Evolutionary conservation across 2,888 invertebrate genomes (phyloP).

Genomic region (Conops quadrifasciatus): DNA sequence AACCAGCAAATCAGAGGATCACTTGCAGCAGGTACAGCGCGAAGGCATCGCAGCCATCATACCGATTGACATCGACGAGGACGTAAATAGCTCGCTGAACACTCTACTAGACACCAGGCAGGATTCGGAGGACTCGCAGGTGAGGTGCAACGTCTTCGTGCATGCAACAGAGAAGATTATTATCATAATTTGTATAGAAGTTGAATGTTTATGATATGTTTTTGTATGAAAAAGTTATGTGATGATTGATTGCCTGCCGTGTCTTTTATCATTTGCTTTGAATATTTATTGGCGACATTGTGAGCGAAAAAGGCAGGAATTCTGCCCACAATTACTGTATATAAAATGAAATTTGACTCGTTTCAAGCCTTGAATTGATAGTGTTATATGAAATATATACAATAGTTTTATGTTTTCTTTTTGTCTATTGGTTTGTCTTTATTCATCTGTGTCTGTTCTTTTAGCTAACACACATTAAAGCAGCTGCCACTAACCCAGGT

Average conservation of each 20-base stretch:
- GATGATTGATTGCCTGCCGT: too few relatives aligned
- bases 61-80: slow-evolving; percentile 91
- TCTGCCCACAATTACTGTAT: too few relatives aligned
- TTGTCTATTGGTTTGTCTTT: slow-evolving; percentile 30
- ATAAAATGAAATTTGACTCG: too few relatives aligned
- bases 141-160: slow-evolving; percentile 46
- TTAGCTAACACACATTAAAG: slow-evolving; percentile 50
- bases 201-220: too few relatives aligned
- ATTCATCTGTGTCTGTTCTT: slow-evolving; percentile 42
- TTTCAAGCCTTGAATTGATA: not conserved
- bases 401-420: slow-evolving; percentile 26
- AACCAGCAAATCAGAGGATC: slow-evolving; percentile 91
- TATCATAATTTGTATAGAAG: too few relatives aligned
- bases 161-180: too few relatives aligned
- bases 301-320: too few relatives aligned
- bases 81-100: slow-evolving; percentile 91
- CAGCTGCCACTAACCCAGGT: slow-evolving; percentile 36
- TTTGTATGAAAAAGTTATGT: too few relatives aligned
- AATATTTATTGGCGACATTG: too few relatives aligned
- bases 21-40: slow-evolving; percentile 74
- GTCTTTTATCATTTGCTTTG: too few relatives aligned
- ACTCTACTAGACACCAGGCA: slow-evolving; percentile 83
- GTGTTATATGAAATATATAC: not conserved
- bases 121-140: slow-evolving; percentile 67
- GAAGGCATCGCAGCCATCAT: slow-evolving; percentile 78